phyloP scores from a whole-genome alignment of 1,140 invertebrate species.

The Sipha flava region DNA sequence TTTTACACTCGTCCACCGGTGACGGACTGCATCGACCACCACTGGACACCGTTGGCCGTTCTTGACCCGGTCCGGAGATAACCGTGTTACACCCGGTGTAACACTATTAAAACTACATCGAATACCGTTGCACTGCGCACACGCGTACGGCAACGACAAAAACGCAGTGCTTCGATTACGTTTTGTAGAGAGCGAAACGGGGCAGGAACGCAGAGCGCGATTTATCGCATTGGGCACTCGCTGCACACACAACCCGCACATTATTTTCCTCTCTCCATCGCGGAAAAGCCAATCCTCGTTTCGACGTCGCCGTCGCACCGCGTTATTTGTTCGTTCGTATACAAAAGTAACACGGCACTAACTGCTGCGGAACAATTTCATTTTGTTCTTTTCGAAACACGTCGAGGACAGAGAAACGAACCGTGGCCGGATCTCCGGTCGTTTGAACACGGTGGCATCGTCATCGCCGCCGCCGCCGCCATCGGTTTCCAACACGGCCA shows the following conservation, averaged over 20 bases:
- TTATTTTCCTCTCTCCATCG: no score
- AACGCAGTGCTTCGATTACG: no score
- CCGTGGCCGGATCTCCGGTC: slow-evolving; percentile 29
- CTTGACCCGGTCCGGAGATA: not conserved
- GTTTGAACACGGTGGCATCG: slow-evolving; percentile 23
- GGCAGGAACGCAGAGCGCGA: no score
- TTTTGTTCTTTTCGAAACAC: slow-evolving; percentile 12
- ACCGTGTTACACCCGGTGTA: slow-evolving; percentile 3
- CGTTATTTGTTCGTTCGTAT: no score
- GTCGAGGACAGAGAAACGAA: slow-evolving; percentile 13
- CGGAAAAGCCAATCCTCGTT: no score
- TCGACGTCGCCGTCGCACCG: no score
- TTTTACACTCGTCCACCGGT: not conserved
- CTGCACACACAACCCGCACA: no score
- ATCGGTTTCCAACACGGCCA: slow-evolving; percentile 25
- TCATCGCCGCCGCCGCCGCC: not conserved
- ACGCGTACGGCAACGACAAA: no score
- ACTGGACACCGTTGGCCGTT: not conserved
- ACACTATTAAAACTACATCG: not conserved
- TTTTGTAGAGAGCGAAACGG: no score
- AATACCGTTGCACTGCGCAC: not conserved
- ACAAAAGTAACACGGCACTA: not conserved
- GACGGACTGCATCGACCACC: not conserved
- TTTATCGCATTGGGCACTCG: no score
- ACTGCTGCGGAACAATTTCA: slow-evolving; percentile 4